Percentiles rank a stretch among this genome's conserved stretches.
These are phyloP conservation scores for Scortum barcoo DNA, from an alignment of 2,113 vertebrate genomes.

Conservation along the genomic window DNA sequence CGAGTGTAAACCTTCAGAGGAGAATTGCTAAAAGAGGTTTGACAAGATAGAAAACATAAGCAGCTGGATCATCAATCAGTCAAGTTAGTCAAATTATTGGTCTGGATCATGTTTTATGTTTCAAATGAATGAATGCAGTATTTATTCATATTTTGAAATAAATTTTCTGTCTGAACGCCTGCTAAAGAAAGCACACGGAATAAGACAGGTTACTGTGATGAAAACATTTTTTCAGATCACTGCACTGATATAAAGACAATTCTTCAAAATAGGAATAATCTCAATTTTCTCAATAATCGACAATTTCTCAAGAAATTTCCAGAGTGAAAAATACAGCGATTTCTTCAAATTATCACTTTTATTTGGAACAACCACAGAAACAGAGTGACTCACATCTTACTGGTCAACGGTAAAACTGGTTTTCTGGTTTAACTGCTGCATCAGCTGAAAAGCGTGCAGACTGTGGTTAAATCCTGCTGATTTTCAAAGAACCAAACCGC, in stretches of 20 bases:
- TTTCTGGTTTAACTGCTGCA: slow-evolving; percentile 11
- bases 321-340: too few species aligned
- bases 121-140: too few species aligned
- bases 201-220: background rate
- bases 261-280: background rate
- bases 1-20: too few species aligned
- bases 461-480: slow-evolving; percentile 40
- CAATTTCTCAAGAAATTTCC: background rate
- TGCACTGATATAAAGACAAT: background rate
- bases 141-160: too few species aligned
- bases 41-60: too few species aligned
- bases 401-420: background rate
- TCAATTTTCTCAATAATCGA: background rate
- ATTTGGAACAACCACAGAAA: background rate
- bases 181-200: background rate
- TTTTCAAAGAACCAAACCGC: background rate
- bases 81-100: too few species aligned
- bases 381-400: background rate
- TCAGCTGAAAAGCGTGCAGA: slow-evolving; percentile 34
- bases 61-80: too few species aligned
- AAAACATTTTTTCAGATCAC: background rate
- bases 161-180: background rate
- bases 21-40: too few species aligned
- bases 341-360: background rate
- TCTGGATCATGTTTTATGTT: too few species aligned